Conservation (phyloP, 2,888 invertebrate genomes). For the Xanthia icteritia region DNA sequence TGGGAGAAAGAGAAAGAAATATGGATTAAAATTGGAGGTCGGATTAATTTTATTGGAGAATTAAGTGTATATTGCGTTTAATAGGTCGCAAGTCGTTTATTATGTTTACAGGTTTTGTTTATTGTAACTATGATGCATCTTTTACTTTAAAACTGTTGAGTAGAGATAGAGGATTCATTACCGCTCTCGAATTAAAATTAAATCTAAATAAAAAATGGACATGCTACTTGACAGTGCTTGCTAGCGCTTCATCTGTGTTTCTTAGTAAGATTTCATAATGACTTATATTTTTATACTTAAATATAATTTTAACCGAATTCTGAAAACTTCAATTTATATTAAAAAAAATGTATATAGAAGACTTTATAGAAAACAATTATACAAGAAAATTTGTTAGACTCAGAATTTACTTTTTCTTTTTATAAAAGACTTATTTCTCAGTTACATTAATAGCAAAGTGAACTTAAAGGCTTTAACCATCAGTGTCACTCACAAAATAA, state of each 20-base stretch:
- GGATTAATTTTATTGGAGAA: conserved; percentile 87
- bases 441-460: not conserved
- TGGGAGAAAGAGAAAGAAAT: conserved; percentile 76
- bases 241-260: not conserved
- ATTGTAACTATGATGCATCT: conserved; percentile 23
- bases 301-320: not conserved
- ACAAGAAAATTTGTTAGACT: not conserved
- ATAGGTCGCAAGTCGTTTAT: conserved; percentile 81
- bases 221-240: not conserved
- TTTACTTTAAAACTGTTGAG: not conserved
- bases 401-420: not conserved
- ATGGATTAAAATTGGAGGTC: conserved; percentile 83
- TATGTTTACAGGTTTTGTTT: conserved; percentile 79
- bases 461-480: conserved; percentile 8
- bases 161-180: not conserved
- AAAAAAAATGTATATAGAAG: not conserved
- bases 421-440: not conserved
- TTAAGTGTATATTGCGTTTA: conserved; percentile 83
- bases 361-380: not conserved
- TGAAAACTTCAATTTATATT: not conserved
- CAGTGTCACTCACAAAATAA: conserved; percentile 44
- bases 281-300: not conserved
- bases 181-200: not conserved
- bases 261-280: not conserved
- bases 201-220: not conserved